Conservation (phyloP, 2,888 invertebrate genomes). For the Cistogaster globosa region DNA sequence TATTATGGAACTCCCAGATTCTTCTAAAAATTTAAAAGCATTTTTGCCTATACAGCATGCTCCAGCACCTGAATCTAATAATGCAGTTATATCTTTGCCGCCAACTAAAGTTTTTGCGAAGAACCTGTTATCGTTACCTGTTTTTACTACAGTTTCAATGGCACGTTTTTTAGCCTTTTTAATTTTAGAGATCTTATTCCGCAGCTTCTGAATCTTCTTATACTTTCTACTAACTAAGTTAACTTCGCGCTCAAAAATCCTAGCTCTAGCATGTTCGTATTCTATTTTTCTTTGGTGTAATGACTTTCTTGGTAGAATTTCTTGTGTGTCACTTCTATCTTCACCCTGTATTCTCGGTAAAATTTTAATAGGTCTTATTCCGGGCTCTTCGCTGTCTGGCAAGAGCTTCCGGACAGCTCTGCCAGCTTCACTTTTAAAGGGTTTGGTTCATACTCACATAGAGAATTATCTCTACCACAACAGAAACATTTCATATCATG, state of each 20-base stretch:
- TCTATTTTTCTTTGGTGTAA: conserved; percentile 37
- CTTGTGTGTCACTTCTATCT: neutral
- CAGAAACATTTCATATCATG: neutral
- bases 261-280: conserved; percentile 1
- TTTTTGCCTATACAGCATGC: conserved; percentile 49
- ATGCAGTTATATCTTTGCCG: conserved; percentile 9
- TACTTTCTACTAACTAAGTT: neutral
- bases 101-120: conserved; percentile 11
- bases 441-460: neutral
- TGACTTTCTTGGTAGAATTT: conserved; percentile 1
- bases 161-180: conserved; percentile 10
- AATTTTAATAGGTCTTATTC: neutral
- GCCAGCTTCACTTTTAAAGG: neutral
- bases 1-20: neutral
- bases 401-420: neutral
- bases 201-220: conserved; percentile 23
- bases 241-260: conserved; percentile 13
- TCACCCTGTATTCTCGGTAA: neutral
- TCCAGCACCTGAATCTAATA: conserved; percentile 49
- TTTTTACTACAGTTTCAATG: conserved; percentile 26
- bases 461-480: neutral
- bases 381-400: neutral
- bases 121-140: conserved; percentile 3
- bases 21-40: conserved; percentile 9
- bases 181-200: neutral